phyloP scores from a whole-genome alignment of 53 echinoderm and acorn worm genomes.

The Pentamera pediparva region DNA sequence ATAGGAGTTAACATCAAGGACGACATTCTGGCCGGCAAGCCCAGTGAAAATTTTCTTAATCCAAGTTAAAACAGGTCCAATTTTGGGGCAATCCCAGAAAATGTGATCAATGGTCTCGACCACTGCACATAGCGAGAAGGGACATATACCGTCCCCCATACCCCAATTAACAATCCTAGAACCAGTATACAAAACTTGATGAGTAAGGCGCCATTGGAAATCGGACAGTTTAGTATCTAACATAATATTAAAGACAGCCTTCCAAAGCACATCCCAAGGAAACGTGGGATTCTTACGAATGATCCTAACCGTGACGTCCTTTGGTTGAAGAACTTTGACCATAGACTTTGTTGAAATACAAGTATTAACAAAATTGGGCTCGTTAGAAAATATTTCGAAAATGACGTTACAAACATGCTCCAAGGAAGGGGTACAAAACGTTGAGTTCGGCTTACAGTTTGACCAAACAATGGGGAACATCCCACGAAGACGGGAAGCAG shows the following conservation, averaged over 20 bases:
- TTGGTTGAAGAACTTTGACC: not conserved
- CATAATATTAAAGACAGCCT: no score
- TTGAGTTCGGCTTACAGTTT: not conserved
- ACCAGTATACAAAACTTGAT: constrained; percentile 8
- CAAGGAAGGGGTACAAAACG: not conserved
- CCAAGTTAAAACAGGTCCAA: not conserved
- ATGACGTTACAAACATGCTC: not conserved
- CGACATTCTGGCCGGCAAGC: no score
- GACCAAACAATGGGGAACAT: not conserved
- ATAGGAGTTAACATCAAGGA: no score
- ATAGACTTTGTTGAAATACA: not conserved
- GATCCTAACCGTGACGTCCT: not conserved
- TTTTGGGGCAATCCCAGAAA: no score
- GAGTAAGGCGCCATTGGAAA: constrained; percentile 9
- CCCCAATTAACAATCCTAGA: constrained; percentile 26
- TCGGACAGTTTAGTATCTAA: no score
- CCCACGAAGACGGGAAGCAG: not conserved
- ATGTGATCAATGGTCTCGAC: no score
- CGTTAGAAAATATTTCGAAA: not conserved
- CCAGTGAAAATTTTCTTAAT: not conserved
- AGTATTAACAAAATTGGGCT: not conserved
- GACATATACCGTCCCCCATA: constrained; percentile 21
- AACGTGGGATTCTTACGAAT: not conserved
- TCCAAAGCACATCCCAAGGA: not conserved
- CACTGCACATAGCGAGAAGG: not conserved